phyloP scores from a whole-genome alignment of 2,113 vertebrate species.

The Scartelaos histophorus region DNA sequence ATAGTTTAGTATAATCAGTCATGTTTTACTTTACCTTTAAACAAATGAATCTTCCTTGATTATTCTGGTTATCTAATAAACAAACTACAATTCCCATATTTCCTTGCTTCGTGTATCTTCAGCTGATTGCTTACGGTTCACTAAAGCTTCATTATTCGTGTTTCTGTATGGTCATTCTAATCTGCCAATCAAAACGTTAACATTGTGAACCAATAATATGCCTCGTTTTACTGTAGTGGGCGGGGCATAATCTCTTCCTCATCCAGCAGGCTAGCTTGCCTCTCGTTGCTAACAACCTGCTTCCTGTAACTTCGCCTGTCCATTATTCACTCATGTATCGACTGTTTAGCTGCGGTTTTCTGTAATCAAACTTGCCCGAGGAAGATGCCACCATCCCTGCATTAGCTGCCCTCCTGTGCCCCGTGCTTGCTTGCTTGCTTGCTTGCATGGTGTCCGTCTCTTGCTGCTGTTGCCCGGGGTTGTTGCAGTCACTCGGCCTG shows the following conservation, averaged over 20 bases:
- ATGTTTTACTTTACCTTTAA: background rate
- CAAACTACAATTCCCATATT: constrained; percentile 48
- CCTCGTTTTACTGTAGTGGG: constrained; percentile 21
- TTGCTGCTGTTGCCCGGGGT: constrained; percentile 35
- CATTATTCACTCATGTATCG: constrained; percentile 24
- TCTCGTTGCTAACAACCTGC: constrained; percentile 71
- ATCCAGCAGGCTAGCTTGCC: constrained; percentile 42
- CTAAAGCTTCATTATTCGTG: background rate
- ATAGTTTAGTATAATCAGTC: no score
- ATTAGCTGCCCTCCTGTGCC: constrained; percentile 13
- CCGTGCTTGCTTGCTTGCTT: constrained; percentile 32
- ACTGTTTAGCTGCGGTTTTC: background rate
- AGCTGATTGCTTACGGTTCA: constrained; percentile 42
- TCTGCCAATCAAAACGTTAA: constrained; percentile 24
- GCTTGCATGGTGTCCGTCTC: constrained; percentile 30
- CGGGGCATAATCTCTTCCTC: constrained; percentile 30
- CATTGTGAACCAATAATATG: constrained; percentile 40
- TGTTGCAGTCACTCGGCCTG: constrained; percentile 69
- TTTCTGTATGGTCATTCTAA: background rate
- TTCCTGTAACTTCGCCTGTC: constrained; percentile 57
- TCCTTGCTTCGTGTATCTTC: background rate
- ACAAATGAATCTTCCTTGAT: background rate
- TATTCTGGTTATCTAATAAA: background rate
- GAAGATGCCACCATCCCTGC: constrained; percentile 48
- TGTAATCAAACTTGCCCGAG: constrained; percentile 2